Evolutionary conservation across 2,888 invertebrate species (phyloP).

Genomic region (Pimpla rufipes): DNA sequence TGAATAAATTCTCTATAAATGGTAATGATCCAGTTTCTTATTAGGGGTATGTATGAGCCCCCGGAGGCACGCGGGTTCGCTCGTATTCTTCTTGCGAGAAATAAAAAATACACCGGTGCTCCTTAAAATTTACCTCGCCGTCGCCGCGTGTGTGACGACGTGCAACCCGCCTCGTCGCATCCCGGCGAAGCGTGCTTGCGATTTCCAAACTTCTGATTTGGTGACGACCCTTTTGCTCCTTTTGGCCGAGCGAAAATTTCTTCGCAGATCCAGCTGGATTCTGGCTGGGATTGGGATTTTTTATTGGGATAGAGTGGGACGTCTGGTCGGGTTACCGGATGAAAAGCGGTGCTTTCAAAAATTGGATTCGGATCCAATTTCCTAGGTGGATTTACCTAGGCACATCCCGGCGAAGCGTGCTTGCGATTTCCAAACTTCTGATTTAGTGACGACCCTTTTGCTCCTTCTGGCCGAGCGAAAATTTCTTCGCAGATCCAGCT

Average conservation of each 20-base stretch:
- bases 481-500: conserved; percentile 24
- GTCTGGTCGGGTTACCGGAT: too few relatives aligned
- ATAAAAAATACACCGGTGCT: neutral
- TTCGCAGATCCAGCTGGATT: conserved; percentile 19
- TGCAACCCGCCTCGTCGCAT: neutral
- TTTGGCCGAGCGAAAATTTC: neutral
- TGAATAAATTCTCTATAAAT: conserved; percentile 68
- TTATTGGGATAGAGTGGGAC: too few relatives aligned
- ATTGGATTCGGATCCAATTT: too few relatives aligned
- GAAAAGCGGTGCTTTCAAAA: too few relatives aligned
- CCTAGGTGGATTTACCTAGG: too few relatives aligned
- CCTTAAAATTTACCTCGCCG: conserved; percentile 22
- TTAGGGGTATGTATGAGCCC: conserved; percentile 50
- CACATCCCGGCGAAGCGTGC: neutral
- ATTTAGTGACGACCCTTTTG: conserved; percentile 40
- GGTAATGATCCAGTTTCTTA: conserved; percentile 70
- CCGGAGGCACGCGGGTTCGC: conserved; percentile 14
- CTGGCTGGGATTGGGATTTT: too few relatives aligned
- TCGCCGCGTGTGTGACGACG: neutral
- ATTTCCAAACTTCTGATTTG: conserved; percentile 47
- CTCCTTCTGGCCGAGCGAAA: neutral
- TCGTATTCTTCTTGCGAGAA: conserved; percentile 9
- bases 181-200: neutral
- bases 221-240: conserved; percentile 24
- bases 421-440: conserved; percentile 32